Evolutionary conservation across 2,797 vertebrate species (phyloP).

Genomic region (Halcyon leucocephala): DNA sequence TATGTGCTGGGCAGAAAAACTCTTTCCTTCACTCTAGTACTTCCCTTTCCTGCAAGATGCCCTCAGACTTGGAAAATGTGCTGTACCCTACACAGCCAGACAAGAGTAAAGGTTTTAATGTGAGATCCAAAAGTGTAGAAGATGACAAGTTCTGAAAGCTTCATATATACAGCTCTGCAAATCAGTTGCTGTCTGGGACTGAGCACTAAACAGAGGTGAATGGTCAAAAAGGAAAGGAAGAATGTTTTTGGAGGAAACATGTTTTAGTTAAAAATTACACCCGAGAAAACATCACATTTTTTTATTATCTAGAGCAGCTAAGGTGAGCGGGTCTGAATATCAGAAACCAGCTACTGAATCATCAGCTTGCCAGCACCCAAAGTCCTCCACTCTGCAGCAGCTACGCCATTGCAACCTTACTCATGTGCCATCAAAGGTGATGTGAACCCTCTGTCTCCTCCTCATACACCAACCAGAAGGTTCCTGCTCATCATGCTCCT

Average conservation of each 20-base stretch:
- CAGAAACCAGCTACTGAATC: neutral
- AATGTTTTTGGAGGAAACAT: neutral
- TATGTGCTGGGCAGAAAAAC: neutral
- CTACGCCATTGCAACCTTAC: neutral
- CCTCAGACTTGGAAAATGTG: neutral
- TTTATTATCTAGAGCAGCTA: neutral
- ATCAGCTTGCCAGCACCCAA: neutral
- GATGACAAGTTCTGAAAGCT: neutral
- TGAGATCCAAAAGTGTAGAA: neutral
- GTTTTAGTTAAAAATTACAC: neutral
- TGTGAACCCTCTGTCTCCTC: neutral
- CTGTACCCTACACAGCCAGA: neutral
- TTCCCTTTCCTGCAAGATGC: neutral
- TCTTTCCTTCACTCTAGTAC: neutral
- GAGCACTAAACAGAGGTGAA: neutral
- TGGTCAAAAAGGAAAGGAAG: neutral
- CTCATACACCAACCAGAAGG: rapidly evolving
- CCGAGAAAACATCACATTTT: neutral
- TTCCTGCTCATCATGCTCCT: neutral
- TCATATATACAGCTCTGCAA: neutral
- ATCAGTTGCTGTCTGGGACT: neutral
- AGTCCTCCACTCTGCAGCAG: neutral
- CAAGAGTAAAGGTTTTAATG: neutral
- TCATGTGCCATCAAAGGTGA: rapidly evolving
- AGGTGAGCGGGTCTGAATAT: neutral